Base-by-base conservation (phyloP, 2,888 invertebrate species). In the Chirona hameri region DNA sequence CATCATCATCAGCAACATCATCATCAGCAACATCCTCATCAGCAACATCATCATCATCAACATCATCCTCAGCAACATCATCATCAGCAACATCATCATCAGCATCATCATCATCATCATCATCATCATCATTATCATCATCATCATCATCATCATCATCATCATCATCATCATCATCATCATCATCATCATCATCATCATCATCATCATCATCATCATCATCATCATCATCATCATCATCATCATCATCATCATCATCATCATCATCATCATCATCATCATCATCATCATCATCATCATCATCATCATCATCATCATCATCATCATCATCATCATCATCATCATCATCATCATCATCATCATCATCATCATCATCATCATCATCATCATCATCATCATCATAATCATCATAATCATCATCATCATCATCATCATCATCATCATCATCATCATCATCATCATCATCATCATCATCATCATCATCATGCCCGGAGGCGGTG, bases 211-310 rank as follows among this genome's bases (percentile, higher is more conserved):
- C 14, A 80, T 80, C n/a, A 80, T 15, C 46, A 39, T 39, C 46
- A 80, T 80, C 12, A 80, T 39, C 12, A 80, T 27, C 10, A 80
- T 31, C 46, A 80, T 80, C 1, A 80, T 39, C 46, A 80, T 80
- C 46, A 46, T 80, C 46, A 80, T 80, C 0, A 80, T 12, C 46
- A 48, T 80, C 46, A 48, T 80, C n/a, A 48, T 31, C 46, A 48
- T 80, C 46, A 57, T 39, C 31, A 48, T 80, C 46, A 80, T 80
- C 46, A 80, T 80, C n/a, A 80, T 80, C 46, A 39, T 39, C 4
- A 39, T 3, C 46, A 39, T 80, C 12, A 80, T 3, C 52, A 81
- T n/a, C n/a, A 14, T 52, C n/a, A 52, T 52, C 55, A 81, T 27
- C 81, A 81, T 81, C 27, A 81, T 24, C 52, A 48, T 27, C 52